Evolutionary conservation across 2,113 vertebrate species (phyloP).

Genomic region (Phrynosoma platyrhinos): DNA sequence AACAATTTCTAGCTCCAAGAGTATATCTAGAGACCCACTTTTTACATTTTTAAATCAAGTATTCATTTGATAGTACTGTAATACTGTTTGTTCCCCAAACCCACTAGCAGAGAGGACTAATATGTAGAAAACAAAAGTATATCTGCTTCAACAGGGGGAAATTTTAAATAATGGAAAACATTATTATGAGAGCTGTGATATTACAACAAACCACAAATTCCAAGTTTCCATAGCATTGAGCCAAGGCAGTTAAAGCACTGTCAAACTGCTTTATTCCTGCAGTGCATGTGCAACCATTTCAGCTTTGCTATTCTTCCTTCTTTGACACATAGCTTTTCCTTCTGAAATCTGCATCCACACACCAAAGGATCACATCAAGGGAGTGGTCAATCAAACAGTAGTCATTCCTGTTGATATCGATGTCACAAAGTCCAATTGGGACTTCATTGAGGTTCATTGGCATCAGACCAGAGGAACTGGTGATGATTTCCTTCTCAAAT

Average conservation of each 20-base stretch:
- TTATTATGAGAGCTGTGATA: too few relatives aligned
- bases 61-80: too few relatives aligned
- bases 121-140: too few relatives aligned
- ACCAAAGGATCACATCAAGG: background rate
- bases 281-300: background rate
- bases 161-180: too few relatives aligned
- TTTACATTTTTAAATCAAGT: background rate
- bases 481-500: background rate
- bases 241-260: too few relatives aligned
- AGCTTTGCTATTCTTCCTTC: background rate
- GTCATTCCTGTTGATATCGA: constrained; percentile 3
- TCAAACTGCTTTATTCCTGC: too few relatives aligned
- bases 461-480: background rate
- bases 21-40: background rate
- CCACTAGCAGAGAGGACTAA: too few relatives aligned
- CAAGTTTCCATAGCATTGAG: too few relatives aligned
- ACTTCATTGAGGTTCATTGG: background rate
- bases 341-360: background rate
- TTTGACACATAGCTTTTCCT: background rate
- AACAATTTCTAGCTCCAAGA: background rate
- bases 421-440: background rate
- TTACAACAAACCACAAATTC: too few relatives aligned
- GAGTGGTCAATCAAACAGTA: background rate
- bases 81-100: too few relatives aligned
- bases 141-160: too few relatives aligned